Evolutionary conservation across 2,113 vertebrate species (phyloP), one percentile per base, ranked within the genome.

Genomic region (Sminthopsis crassicaudata): DNA sequence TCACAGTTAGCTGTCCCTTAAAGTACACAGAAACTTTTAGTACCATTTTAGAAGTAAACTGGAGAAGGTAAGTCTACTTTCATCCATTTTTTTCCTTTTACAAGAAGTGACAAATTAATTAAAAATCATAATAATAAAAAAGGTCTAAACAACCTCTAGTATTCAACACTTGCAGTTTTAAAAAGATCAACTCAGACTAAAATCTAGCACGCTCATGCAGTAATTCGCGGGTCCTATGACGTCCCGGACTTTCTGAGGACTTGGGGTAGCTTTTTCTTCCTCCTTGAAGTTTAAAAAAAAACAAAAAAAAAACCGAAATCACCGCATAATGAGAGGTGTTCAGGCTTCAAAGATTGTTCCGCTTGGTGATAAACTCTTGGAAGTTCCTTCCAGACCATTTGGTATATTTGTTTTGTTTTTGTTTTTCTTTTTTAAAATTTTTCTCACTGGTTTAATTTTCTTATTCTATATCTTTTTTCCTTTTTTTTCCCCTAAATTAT

Each of bases 181-280:
- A 98, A 98, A 98, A 98, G 98, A 98, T 98, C 97, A 99, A 98
- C 98, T 98, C 98, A 98, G 98, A 99, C 98, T 99, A 98, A 98
- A 98, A 98, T 99, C 98, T 98, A 99, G 98, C 98, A 99, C 98
- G 97, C 97, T 98, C 99, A 99, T 99, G 99, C 99, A 99, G 98
- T 96, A 98, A 98, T 97, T 97, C 98, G 98, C 96, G 91, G 98
- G 96, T 97, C 97, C 97, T 96, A 95, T 60, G 3, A 57, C 96
- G 98, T 98, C 97, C 93, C 94, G 97, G 96, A 96, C 97, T 95
- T 96, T 98, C 25, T 0, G 96, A 95, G 96, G 94, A 97, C 1
- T 46, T 53, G 93, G 94, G 96, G 95, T 46, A 89, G 14, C 90
- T 90, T 94, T 96, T 92, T 90, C 96, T 97, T 96, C 97, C 94